Evolutionary conservation across 2,888 invertebrate genomes (phyloP).

Genomic region (Ellobium chinense): DNA sequence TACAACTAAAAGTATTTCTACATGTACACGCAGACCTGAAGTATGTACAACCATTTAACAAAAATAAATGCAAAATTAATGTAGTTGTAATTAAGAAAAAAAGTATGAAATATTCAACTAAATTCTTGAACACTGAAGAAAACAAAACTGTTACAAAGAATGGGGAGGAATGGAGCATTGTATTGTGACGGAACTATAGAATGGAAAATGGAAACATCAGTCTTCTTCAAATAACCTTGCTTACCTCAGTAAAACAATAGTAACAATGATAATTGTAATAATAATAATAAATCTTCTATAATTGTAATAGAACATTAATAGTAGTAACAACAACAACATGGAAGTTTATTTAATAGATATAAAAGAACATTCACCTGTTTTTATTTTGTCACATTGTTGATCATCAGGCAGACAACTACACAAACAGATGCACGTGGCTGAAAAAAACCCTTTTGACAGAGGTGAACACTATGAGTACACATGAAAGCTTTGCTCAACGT

Average conservation of each 20-base stretch:
- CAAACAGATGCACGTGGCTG: neutral
- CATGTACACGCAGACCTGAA: neutral
- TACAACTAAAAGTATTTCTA: neutral
- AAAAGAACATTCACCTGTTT: neutral
- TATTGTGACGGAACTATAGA: neutral
- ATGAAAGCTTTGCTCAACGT: neutral
- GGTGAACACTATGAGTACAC: neutral
- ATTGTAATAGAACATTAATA: neutral
- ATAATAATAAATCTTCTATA: neutral
- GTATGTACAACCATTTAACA: constrained; percentile 8
- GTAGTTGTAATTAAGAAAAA: neutral
- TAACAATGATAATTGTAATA: neutral
- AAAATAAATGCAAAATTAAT: neutral
- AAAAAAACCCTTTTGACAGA: neutral
- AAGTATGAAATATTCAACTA: neutral
- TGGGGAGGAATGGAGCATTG: neutral
- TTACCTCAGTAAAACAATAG: neutral
- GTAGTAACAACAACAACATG: neutral
- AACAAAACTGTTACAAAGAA: neutral
- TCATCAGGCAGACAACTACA: neutral
- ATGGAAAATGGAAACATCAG: neutral
- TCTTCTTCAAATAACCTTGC: neutral
- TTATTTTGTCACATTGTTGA: neutral
- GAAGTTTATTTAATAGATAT: too few species aligned
- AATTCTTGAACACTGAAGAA: neutral